Evolutionary conservation across 2,797 vertebrate species (phyloP), one percentile per base, ranked within the genome.

Genomic region (Hippocampus kuda): DNA sequence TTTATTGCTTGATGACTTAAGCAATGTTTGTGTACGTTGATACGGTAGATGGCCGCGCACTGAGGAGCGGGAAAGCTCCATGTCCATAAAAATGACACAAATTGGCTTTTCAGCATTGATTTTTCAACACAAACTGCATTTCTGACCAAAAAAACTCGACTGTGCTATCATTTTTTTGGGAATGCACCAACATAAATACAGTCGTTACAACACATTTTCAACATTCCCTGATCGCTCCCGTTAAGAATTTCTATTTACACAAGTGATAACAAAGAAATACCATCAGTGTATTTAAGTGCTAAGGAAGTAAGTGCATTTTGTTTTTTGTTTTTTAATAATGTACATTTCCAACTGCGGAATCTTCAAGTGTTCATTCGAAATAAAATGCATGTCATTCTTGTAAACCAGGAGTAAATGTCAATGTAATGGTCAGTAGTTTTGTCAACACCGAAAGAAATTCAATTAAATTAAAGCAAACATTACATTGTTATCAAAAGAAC

Each of bases 371-470:
- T 67, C 77, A 38, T 70, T 79, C 70, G 72, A 73, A 80, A 83
- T 84, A 88, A 61, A 68, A 67, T 81, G 69, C 80, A 77, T 72
- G 53, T 34, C 81, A n/a, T 41, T 26, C 42, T 75, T 76, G 73
- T n/a, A 83, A 87, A 78, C 78, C 74, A 85, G 75, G 79, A 83
- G 76, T 83, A 85, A 83, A 84, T 84, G 82, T 70, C 24, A 54
- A 83, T 75, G 78, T 77, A 85, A 75, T 77, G 87, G 83, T 90
- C 90, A 90, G 86, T 86, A 91, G 87, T 89, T 86, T 79, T 75
- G 84, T 85, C 88, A 88, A 88, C 76, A 81, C 82, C 76, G 65
- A 76, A 87, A 84, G 61, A 73, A 71, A 82, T 84, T 76, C 80
- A 88, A 82, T 86, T 81, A 89, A 88, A 81, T 86, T 44, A 82